Base-by-base conservation (phyloP, 2,113 vertebrate species). In the Arothron firmamentum region DNA sequence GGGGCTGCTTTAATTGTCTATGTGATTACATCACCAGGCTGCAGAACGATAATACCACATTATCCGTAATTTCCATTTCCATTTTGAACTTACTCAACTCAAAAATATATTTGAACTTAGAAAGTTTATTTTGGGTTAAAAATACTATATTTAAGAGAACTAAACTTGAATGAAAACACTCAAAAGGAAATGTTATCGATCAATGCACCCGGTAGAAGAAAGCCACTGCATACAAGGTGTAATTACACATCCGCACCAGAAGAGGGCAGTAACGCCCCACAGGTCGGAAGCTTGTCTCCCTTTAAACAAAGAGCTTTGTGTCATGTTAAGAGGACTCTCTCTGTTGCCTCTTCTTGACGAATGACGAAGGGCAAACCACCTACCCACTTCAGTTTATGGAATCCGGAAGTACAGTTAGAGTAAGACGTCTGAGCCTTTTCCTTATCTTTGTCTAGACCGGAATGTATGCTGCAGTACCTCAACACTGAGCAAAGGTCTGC, bases 401-500 rank as follows among this genome's bases (percentile, higher is more conserved):
- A 34, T 17, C 1, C 20, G 46, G 28, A 56, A 59, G 3, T 5
- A 10, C n/a, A 5, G 0, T 3, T 2, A 28, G 61, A 81, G 78
- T 77, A 34, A 66, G 61, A 61, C 18, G 1, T 78, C 19, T 0
- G 3, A 3, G 0, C 46, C 0, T 1, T 14, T 38, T 54, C 0
- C 4, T 6, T 2, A 4, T 49, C 47, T 56, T 1, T 34, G 20
- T 13, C 51, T 63, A 21, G 1, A 31, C 55, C 42, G 66, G 65
- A 70, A 59, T 55, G 52, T 43, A 14, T 21, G 38, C 52, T 47
- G 47, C n/a, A n/a, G n/a, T n/a, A n/a, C 9, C 46, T 19, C 38
- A 67, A 52, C 63, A 14, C 62, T 1, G 74, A 45, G 16, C 21
- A 56, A 74, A 82, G 76, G 72, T 80, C 62, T 46, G 10, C 59